A percentile compares a stretch with the other conserved stretches of the same genome.
Evolutionary conservation across 2,113 vertebrate genomes (phyloP).

Genomic region (Pogona vitticeps): DNA sequence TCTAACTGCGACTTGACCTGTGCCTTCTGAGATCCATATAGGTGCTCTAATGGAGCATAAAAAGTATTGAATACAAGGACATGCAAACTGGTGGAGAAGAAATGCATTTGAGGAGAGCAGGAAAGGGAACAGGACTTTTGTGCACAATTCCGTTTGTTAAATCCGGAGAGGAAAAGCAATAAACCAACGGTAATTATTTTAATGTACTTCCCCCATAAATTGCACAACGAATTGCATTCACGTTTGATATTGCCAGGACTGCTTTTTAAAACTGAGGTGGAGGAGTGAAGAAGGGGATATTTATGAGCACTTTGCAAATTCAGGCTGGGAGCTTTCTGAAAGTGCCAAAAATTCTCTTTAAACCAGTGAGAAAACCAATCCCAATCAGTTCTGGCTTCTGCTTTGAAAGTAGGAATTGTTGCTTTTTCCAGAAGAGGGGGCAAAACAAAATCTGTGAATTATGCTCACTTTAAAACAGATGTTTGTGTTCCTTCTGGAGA

Average conservation of each 20-base stretch:
- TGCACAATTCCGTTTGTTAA: constrained; percentile 63
- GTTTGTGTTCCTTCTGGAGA: constrained; percentile 33
- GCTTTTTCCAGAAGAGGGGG: background rate
- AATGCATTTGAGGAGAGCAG: constrained; percentile 72
- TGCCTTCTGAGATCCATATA: constrained; percentile 79
- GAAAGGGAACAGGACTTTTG: constrained; percentile 59
- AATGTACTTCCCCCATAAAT: constrained; percentile 31
- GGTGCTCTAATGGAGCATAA: constrained; percentile 85
- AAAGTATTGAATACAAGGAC: constrained; percentile 75
- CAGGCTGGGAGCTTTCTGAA: background rate
- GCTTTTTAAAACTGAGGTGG: background rate
- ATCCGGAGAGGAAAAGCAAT: constrained; percentile 53
- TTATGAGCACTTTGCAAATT: background rate
- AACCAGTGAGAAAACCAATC: constrained; percentile 11
- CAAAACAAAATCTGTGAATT: constrained; percentile 35
- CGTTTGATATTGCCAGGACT: constrained; percentile 17
- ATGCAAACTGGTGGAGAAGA: constrained; percentile 76
- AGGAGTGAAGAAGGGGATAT: background rate
- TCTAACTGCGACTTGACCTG: constrained; percentile 86
- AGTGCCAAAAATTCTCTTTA: constrained; percentile 37
- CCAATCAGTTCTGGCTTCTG: constrained; percentile 11
- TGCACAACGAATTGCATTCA: constrained; percentile 19
- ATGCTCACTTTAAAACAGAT: constrained; percentile 29
- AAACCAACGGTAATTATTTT: constrained; percentile 22
- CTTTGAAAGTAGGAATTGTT: constrained; percentile 35